phyloP scores from a whole-genome alignment of 1,140 invertebrate genomes.

The Hylaeus volcanicus region DNA sequence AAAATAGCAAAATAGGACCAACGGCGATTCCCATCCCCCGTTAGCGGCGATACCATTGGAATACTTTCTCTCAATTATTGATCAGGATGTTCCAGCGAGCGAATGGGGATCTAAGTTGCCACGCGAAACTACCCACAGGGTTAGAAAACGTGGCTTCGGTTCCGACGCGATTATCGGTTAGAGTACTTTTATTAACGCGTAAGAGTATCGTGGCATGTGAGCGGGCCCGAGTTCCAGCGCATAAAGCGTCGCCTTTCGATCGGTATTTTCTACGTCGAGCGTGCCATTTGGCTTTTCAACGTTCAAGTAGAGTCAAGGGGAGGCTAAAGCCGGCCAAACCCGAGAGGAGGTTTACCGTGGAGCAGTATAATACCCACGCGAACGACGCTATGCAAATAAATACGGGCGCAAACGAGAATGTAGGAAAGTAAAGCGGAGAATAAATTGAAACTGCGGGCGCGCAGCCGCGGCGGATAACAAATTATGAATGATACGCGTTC shows the following conservation, averaged over 20 bases:
- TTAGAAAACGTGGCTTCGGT: background rate
- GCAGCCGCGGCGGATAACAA: background rate
- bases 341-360: constrained; percentile 10
- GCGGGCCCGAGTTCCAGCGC: background rate
- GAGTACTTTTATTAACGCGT: constrained; percentile 43
- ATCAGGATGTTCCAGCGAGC: constrained; percentile 22
- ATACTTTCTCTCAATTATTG: constrained; percentile 44
- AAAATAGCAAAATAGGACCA: background rate
- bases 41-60: constrained; percentile 9
- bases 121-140: constrained; percentile 4
- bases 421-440: constrained; percentile 16
- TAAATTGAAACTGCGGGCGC: constrained; percentile 26
- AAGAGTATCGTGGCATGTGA: constrained; percentile 5
- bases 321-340: background rate
- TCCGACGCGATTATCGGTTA: constrained; percentile 35
- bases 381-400: constrained; percentile 46
- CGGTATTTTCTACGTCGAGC: background rate
- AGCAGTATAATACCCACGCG: constrained; percentile 26
- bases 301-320: constrained; percentile 25
- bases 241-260: constrained; percentile 29
- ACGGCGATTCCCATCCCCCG: background rate
- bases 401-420: constrained; percentile 15
- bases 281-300: constrained; percentile 35
- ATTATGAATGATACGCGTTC: constrained; percentile 37
- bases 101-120: background rate